A percentile compares a stretch with the other conserved stretches of the same genome.
Evolutionary conservation across 2,888 invertebrate genomes (phyloP).

Genomic region (Terebella lapidaria): DNA sequence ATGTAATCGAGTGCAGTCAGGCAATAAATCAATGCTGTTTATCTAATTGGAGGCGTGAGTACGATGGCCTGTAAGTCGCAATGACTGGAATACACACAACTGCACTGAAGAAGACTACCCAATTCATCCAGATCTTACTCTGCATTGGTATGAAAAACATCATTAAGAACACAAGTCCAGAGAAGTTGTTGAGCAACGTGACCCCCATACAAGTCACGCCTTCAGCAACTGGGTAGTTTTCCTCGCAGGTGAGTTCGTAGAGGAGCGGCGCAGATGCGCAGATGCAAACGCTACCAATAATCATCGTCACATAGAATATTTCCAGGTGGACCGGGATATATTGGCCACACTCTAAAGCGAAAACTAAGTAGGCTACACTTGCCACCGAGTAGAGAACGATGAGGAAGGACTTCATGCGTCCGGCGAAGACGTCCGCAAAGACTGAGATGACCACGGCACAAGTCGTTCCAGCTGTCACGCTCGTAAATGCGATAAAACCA

Average conservation of each 20-base stretch:
- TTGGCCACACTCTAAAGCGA: not conserved
- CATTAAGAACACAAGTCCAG: conserved; percentile 31
- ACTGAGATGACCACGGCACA: not conserved
- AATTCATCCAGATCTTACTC: too few species aligned
- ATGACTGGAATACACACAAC: too few species aligned
- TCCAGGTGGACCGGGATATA: not conserved
- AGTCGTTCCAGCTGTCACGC: not conserved
- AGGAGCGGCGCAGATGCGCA: conserved; percentile 18
- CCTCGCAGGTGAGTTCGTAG: conserved; percentile 26
- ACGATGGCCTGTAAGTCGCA: too few species aligned
- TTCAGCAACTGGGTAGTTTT: conserved; percentile 24
- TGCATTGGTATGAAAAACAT: not conserved
- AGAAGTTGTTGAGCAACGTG: conserved; percentile 34
- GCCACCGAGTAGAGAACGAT: not conserved
- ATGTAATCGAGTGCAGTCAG: too few species aligned
- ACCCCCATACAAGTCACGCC: conserved; percentile 35
- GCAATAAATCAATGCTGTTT: too few species aligned
- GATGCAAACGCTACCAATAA: conserved; percentile 8
- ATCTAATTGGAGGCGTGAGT: too few species aligned
- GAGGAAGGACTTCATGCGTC: not conserved
- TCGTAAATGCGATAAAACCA: not conserved
- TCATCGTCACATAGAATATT: conserved; percentile 16
- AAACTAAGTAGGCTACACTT: not conserved
- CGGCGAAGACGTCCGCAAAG: not conserved
- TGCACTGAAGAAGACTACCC: too few species aligned